Evolutionary conservation across 2,888 invertebrate species (phyloP).

Genomic region (Andrena dorsata): DNA sequence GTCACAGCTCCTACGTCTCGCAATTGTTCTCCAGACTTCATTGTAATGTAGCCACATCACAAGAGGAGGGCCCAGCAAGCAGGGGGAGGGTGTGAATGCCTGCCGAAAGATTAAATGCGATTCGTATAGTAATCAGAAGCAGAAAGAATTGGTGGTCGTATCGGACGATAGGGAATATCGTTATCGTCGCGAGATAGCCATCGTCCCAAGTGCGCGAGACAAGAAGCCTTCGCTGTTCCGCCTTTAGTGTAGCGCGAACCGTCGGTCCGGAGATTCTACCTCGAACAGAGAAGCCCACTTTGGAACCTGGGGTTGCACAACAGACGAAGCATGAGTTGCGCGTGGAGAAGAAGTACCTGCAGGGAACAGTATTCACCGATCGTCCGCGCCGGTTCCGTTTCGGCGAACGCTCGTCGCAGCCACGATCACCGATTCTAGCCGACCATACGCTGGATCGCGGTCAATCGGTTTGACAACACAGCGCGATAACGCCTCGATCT

Average conservation of each 20-base stretch:
- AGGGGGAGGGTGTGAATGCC: not conserved
- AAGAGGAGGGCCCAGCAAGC: not conserved
- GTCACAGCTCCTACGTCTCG: too few relatives aligned
- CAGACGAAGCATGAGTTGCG: not conserved
- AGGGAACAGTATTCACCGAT: not conserved
- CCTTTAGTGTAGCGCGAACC: conserved; percentile 54
- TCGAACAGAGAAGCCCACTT: not conserved
- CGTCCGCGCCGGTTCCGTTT: not conserved
- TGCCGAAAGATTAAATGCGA: conserved; percentile 31
- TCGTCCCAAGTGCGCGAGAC: conserved; percentile 39
- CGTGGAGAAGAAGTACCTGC: not conserved
- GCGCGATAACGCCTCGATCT: conserved; percentile 34
- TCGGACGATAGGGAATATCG: conserved; percentile 66
- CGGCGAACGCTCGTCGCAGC: not conserved
- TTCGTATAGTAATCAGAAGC: conserved; percentile 14
- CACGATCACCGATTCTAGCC: not conserved
- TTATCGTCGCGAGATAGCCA: conserved; percentile 68
- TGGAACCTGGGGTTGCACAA: too few relatives aligned
- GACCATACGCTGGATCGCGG: not conserved
- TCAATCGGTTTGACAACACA: conserved; percentile 22
- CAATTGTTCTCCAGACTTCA: too few relatives aligned
- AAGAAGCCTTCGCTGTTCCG: conserved; percentile 28
- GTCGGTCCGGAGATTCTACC: conserved; percentile 4
- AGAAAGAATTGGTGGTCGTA: conserved; percentile 19
- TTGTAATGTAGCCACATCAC: too few relatives aligned